These are phyloP conservation scores for Zaprionus ornatus DNA, from an alignment of 1,140 invertebrate species.

Conservation along the genomic window DNA sequence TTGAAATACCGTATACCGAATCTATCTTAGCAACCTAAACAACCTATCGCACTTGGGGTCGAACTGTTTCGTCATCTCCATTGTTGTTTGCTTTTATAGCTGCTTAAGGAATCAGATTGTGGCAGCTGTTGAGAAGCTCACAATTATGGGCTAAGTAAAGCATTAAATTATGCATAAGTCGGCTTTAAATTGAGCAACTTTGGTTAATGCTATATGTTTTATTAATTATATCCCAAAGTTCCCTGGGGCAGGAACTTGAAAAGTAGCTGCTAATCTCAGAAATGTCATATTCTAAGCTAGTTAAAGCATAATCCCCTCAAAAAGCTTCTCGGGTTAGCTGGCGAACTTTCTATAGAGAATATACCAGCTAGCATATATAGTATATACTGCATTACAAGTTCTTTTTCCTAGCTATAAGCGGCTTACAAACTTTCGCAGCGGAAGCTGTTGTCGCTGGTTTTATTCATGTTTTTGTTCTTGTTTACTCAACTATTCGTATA, in stretches of 20 bases:
- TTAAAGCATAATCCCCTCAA: not conserved
- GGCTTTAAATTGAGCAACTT: not conserved
- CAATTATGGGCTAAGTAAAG: not conserved
- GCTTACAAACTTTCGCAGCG: not conserved
- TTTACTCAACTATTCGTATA: constrained; percentile 2
- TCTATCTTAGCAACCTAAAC: no score
- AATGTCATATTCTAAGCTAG: not conserved
- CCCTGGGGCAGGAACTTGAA: not conserved
- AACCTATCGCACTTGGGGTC: not conserved
- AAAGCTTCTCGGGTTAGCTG: not conserved
- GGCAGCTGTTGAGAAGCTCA: constrained; percentile 9
- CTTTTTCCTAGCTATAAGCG: not conserved
- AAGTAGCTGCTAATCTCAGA: not conserved
- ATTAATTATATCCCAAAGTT: not conserved
- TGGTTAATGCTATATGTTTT: no score
- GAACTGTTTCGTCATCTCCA: not conserved
- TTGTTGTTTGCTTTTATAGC: not conserved
- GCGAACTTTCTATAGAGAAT: not conserved
- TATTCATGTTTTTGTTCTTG: not conserved
- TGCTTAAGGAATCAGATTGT: not conserved
- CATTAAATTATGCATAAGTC: not conserved
- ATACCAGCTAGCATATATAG: not conserved
- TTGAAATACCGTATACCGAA: not conserved
- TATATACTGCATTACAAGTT: not conserved
- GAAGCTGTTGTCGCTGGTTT: not conserved